These are phyloP conservation scores for Steatornis caripensis DNA, from an alignment of 2,113 vertebrate species.

Conservation along the genomic window DNA sequence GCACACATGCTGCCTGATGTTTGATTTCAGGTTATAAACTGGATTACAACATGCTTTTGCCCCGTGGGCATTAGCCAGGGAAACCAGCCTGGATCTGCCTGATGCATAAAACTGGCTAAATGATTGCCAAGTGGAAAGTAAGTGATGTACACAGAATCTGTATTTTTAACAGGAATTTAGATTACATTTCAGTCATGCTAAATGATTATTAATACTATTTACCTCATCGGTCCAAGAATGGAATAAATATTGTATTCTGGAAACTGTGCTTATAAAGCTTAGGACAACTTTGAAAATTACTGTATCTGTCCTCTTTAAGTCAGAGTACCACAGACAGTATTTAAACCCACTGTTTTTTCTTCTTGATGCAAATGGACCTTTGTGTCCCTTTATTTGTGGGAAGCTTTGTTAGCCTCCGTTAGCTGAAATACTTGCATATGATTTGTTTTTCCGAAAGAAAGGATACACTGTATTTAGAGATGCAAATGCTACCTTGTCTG, in stretches of 20 bases:
- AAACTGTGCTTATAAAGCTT: not conserved
- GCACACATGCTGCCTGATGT: not conserved
- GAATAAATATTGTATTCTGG: not conserved
- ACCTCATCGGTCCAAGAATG: not conserved
- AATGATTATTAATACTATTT: not conserved
- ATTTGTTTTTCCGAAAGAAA: constrained; percentile 30
- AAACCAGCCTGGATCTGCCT: not conserved
- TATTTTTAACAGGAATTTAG: not conserved
- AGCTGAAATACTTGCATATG: constrained; percentile 49
- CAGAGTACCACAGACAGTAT: not conserved
- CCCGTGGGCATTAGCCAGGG: not conserved
- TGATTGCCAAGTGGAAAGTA: not conserved
- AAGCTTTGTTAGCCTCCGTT: constrained; percentile 39
- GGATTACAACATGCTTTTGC: constrained; percentile 38
- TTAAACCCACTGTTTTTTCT: constrained; percentile 7
- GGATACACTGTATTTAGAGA: constrained; percentile 46
- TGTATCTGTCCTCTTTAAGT: not conserved
- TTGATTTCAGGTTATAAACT: constrained; percentile 40
- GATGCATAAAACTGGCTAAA: not conserved
- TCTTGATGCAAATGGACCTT: constrained; percentile 33
- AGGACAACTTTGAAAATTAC: not conserved
- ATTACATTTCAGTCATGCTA: not conserved
- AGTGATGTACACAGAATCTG: not conserved
- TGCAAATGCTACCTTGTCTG: constrained; percentile 48
- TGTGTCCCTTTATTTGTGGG: constrained; percentile 32